Base-by-base conservation (phyloP, 2,797 vertebrate genomes). In the Tangara arthus region DNA sequence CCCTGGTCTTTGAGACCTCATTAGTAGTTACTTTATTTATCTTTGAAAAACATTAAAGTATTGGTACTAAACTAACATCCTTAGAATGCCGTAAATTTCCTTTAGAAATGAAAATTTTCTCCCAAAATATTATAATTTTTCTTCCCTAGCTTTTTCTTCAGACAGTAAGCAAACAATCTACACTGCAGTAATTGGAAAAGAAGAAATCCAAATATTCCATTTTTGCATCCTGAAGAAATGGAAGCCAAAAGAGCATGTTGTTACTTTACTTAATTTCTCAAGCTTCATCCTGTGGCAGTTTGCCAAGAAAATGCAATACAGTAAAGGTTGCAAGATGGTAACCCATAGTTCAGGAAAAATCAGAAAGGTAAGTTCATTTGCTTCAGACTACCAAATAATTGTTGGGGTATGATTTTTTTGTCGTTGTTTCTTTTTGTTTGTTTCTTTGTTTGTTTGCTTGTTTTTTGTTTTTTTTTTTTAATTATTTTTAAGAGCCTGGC, bases 221-320 rank as follows among this genome's bases (percentile, higher is more conserved):
- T 49, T 59, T 28, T 50, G 5, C 23, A n/a, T 5, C 7, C 49
- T 50, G 46, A 24, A 65, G 42, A 88, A 39, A 64, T 4, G 15
- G 50, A 81, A 92, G 18, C 8, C 17, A 49, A 69, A 90, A 35
- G 9, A 69, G 1, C 0, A 0, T 34, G 7, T 30, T 72, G 23
- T 32, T 75, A 44, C 16, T 41, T 73, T 49, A 61, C 8, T 60
- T 50, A 65, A 77, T 24, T 47, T 20, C 39, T 86, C 34, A 78
- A 37, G 41, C 24, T 68, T 81, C 44, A 34, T 30, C 22, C 2
- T 30, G 14, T n/a, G 42, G 5, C 19, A 68, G 30, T 68, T 88
- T 50, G 37, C 50, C 41, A 66, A 32, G 35, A 87, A 89, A 82
- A 60, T 15, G 13, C 11, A 72, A 39, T 12, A 12, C 11, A 72